Conservation (phyloP, 2,113 vertebrate species). For the Cisticola juncidis region DNA sequence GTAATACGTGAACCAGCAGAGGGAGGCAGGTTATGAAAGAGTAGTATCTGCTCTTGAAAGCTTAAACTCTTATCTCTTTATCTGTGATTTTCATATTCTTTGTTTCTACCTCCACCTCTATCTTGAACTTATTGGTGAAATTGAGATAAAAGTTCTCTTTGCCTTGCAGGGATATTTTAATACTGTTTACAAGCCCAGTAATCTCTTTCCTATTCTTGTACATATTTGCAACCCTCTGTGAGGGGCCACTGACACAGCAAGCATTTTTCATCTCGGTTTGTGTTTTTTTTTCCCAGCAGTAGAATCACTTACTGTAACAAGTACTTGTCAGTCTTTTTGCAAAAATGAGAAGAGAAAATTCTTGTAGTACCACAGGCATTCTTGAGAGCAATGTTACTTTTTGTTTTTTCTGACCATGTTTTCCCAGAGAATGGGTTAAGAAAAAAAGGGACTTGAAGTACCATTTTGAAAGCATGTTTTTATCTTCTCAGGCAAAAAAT, state of each 20-base stretch:
- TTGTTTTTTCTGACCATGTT: background rate
- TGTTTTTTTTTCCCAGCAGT: background rate
- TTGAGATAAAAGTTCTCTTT: background rate
- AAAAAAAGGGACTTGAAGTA: background rate
- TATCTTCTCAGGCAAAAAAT: background rate
- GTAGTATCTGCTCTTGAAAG: background rate
- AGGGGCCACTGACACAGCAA: background rate
- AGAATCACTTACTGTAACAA: background rate
- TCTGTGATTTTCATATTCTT: background rate
- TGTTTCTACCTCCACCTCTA: background rate
- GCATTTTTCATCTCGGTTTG: background rate
- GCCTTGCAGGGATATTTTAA: background rate
- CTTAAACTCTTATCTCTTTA: background rate
- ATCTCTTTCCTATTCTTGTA: background rate
- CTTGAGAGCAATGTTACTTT: background rate
- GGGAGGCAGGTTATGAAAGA: background rate
- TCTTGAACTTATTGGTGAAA: background rate
- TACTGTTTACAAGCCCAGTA: background rate
- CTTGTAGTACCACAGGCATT: background rate
- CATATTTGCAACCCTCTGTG: rapidly evolving
- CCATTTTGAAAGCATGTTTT: background rate
- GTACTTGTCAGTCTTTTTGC: background rate
- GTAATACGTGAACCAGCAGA: background rate
- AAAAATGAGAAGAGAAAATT: background rate
- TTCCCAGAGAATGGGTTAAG: background rate